Base-by-base conservation (phyloP, 1,140 invertebrate species). In the Hesperophylax magnus region DNA sequence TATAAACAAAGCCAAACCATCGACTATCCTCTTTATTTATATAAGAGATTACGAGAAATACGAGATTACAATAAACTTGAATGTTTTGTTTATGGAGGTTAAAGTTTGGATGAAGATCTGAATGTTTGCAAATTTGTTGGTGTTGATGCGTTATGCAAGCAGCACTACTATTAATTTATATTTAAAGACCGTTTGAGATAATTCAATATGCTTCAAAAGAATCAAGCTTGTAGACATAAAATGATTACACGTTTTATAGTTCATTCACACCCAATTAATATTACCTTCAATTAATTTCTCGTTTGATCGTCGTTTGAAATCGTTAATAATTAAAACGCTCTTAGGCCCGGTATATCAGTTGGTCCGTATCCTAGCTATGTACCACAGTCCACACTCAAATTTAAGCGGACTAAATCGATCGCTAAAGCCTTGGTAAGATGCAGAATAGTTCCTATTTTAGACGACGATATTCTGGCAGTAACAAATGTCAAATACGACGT, bases 291-390 rank as follows among this genome's bases (percentile, higher is more conserved):
- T 58, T 58, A 58, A 58, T 58, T 53, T 52, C 67, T 47, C 14
- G 24, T 47, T 53, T 71, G 31, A 71, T 47, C n/a, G 67, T 52
- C 39, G 24, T 71, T 65, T 52, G 53, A 52, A 52, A 20, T 18
- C 39, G 17, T 71, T 71, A 53, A 71, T 71, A 71, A 20, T 52
- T n/a, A 34, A 67, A 39, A 17, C 67, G 9, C 39, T 39, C 31
- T 14, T 20, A 18, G n/a, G 39, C 39, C 20, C 8, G 31, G n/a
- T 53, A 4, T 27, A 8, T 61, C n/a, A n/a, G n/a, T n/a, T n/a
- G n/a, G n/a, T n/a, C n/a, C n/a, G n/a, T n/a, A n/a, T n/a, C n/a
- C n/a, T n/a, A n/a, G n/a, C n/a, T n/a, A n/a, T n/a, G n/a, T n/a
- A n/a, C n/a, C n/a, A n/a, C n/a, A n/a, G n/a, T n/a, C n/a, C n/a